These are phyloP conservation scores for Artibeus lituratus DNA, from an alignment of 2,797 vertebrate species.

Conservation along the genomic window DNA sequence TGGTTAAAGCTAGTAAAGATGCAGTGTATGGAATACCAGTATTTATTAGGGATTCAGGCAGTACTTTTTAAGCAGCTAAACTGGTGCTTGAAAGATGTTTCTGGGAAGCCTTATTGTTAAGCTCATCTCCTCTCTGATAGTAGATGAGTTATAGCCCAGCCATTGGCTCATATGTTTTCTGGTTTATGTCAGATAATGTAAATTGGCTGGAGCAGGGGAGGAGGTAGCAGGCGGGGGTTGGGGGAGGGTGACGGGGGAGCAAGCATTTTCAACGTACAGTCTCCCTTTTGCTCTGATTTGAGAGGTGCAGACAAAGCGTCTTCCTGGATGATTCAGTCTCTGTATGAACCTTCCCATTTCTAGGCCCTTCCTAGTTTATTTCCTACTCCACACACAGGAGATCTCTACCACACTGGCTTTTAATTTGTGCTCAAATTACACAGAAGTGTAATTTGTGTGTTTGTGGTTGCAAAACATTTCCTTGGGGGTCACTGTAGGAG, in stretches of 20 bases:
- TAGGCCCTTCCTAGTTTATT: not conserved
- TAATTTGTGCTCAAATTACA: not conserved
- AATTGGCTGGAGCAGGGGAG: not conserved
- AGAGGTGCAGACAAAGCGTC: not conserved
- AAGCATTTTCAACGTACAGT: not conserved
- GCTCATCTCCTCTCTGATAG: not conserved
- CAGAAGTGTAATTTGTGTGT: not conserved
- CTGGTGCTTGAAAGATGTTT: slow-evolving; percentile 27
- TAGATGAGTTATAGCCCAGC: not conserved
- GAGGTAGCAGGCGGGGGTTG: too few species aligned
- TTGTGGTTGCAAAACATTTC: not conserved
- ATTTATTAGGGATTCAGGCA: slow-evolving; percentile 17
- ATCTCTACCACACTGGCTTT: not conserved
- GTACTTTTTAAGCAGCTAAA: not conserved
- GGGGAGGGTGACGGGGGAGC: not conserved
- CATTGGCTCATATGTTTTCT: not conserved
- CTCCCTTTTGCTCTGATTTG: not conserved
- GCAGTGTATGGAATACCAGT: not conserved
- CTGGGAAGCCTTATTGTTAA: slow-evolving; percentile 39
- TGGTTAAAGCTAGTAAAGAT: not conserved
- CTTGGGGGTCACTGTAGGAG: not conserved
- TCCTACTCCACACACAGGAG: not conserved
- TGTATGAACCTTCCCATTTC: not conserved
- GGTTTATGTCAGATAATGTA: not conserved
- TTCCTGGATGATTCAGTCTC: not conserved